Evolutionary conservation across 2,113 vertebrate genomes (phyloP).

Genomic region (Labrus mixtus): DNA sequence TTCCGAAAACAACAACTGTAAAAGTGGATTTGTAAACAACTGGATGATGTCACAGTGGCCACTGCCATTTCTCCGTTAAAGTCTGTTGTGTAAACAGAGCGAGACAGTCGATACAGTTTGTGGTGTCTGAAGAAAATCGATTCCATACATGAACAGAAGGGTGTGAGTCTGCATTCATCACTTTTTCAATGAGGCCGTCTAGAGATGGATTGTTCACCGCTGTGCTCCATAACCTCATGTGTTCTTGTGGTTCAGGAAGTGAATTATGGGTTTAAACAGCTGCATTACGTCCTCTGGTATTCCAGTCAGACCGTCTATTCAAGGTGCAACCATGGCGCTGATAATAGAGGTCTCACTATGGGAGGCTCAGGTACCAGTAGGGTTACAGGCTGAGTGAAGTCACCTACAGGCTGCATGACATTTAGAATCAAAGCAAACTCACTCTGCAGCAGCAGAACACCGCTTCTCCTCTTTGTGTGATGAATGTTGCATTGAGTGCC

Average conservation of each 20-base stretch:
- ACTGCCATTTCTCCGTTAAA: neutral
- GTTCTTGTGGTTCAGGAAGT: neutral
- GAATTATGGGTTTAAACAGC: slow-evolving; percentile 6
- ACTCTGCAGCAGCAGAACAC: neutral
- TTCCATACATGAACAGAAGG: neutral
- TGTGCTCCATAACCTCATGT: slow-evolving; percentile 15
- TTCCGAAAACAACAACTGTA: too few species aligned
- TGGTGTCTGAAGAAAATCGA: neutral
- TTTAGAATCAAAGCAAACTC: slow-evolving; percentile 61
- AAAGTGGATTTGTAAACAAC: too few species aligned
- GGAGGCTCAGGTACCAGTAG: slow-evolving; percentile 14
- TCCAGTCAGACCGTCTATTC: neutral
- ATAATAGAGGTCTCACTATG: slow-evolving; percentile 1
- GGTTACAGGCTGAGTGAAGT: slow-evolving; percentile 18
- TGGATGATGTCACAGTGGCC: neutral
- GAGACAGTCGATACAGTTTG: neutral
- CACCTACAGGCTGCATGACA: slow-evolving; percentile 48
- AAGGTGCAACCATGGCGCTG: slow-evolving; percentile 13
- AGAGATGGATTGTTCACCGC: neutral
- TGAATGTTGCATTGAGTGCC: slow-evolving; percentile 29
- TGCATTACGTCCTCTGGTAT: neutral
- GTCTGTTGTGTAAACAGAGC: neutral
- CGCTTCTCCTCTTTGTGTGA: slow-evolving; percentile 29
- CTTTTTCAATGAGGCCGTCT: neutral
- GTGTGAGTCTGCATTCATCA: neutral